Percentiles rank a stretch among this genome's conserved stretches.
phyloP scores from a whole-genome alignment of 2,888 invertebrate species.

The Metallyticus violacea region DNA sequence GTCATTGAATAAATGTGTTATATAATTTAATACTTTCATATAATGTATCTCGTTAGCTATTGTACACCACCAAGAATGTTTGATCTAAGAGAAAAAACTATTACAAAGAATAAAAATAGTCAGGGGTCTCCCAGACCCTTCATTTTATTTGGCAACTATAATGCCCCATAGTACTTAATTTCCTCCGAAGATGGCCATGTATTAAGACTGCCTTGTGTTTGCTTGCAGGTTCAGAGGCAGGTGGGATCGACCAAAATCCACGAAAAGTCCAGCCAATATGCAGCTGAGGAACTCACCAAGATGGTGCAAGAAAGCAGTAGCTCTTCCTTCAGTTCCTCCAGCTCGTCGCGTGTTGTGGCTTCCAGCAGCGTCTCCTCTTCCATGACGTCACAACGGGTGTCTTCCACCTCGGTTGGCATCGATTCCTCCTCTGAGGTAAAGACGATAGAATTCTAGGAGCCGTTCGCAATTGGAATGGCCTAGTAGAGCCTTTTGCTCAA shows the following conservation, averaged over 20 bases:
- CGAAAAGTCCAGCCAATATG: slow-evolving; percentile 45
- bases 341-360: slow-evolving; percentile 23
- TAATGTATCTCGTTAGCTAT: too few relatives aligned
- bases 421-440: slow-evolving; percentile 26
- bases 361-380: slow-evolving; percentile 23
- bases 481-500: background rate
- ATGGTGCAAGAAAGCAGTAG: slow-evolving; percentile 44
- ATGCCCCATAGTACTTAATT: too few relatives aligned
- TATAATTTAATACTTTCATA: too few relatives aligned
- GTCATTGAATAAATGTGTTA: too few relatives aligned
- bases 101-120: too few relatives aligned
- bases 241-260: slow-evolving; percentile 44
- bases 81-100: too few relatives aligned
- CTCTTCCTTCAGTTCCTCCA: slow-evolving; percentile 26
- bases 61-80: too few relatives aligned
- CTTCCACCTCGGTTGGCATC: slow-evolving; percentile 18
- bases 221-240: slow-evolving; percentile 44
- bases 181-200: too few relatives aligned
- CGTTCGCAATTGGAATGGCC: background rate
- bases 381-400: background rate
- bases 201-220: background rate
- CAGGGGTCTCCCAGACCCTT: too few relatives aligned
- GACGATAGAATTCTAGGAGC: slow-evolving; percentile 25
- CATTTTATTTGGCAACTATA: too few relatives aligned
- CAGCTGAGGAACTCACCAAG: slow-evolving; percentile 44